Evolutionary conservation across 35 echinoderm and acorn worm species (phyloP), one percentile per base, ranked within the genome.

Genomic region (Acanthaster planci): DNA sequence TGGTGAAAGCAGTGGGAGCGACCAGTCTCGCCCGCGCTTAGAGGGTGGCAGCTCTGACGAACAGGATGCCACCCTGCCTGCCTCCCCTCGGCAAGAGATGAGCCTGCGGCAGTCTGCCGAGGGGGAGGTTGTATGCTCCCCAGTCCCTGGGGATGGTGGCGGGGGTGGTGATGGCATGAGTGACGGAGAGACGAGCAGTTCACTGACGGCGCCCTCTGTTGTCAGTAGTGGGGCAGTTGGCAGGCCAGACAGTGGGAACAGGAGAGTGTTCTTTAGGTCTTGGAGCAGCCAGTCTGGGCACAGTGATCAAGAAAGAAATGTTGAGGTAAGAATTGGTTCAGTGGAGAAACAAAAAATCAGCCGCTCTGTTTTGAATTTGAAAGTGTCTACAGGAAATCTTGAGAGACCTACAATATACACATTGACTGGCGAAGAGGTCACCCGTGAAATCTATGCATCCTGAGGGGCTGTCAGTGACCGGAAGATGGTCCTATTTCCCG

Each of bases 131-230:
- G 83, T 83, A 8, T 44, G 51, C 52, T 29, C 90, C 40, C 90
- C 89, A 77, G 89, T 94, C 40, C 96, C 87, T 55, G 96, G 96
- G 42, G 96, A 99, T 58, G 96, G 96, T 18, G 96, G 96, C 14
- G 96, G 96, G 15, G 96, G 96, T 37, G 96, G 96, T 0, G 96
- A 99, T 86, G 96, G 96, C 17, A 99, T 93, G 91, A 99, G 96
- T 89, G 96, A 93, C 85, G 88, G 88, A 2, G 96, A 91, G 26
- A 87, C 83, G 0, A 82, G 78, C 19, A 84, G 78, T 55, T 76
- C 79, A 14, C 40, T 81, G 14, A 59, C 81, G 38, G 81, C 38
- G 9, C 81, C 81, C 30, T 83, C 81, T 2, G 79, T 82, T 5
- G 79, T 82, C 15, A 30, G 64, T 35, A 26, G 64, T 27, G 64